These are phyloP conservation scores for Craniophora ligustri DNA, from an alignment of 2,888 invertebrate genomes.

Conservation along the genomic window DNA sequence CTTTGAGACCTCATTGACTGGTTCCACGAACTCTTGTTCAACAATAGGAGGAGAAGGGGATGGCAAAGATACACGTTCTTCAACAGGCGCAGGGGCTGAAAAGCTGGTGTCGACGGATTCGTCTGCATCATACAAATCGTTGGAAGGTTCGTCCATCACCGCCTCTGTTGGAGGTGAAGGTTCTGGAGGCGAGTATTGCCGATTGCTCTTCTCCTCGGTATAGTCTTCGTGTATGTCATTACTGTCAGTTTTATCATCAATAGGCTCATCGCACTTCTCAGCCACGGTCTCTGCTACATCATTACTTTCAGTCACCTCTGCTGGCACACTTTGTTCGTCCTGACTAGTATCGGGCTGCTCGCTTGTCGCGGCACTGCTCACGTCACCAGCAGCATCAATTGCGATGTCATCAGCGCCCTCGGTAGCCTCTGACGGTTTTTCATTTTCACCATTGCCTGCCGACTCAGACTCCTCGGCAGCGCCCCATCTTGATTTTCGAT, in stretches of 20 bases:
- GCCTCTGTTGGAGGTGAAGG: slow-evolving; percentile 10
- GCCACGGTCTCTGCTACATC: slow-evolving; percentile 2
- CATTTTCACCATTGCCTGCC: slow-evolving; percentile 8
- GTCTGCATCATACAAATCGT: slow-evolving; percentile 70
- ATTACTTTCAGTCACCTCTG: slow-evolving; percentile 8
- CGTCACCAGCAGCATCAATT: slow-evolving; percentile 18
- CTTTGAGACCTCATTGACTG: slow-evolving; percentile 32
- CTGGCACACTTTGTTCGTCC: slow-evolving; percentile 37
- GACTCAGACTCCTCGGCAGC: slow-evolving; percentile 70
- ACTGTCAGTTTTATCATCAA: slow-evolving; percentile 20
- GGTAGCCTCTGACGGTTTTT: slow-evolving; percentile 20
- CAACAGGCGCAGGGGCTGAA: slow-evolving; percentile 36
- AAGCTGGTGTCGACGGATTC: slow-evolving; percentile 76
- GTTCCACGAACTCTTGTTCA: slow-evolving; percentile 22
- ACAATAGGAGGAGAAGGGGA: slow-evolving; percentile 49
- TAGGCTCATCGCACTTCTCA: slow-evolving; percentile 20
- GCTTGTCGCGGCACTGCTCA: slow-evolving; percentile 16
- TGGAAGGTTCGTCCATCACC: slow-evolving; percentile 10
- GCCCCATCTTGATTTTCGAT: slow-evolving; percentile 83
- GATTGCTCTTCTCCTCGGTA: slow-evolving; percentile 24
- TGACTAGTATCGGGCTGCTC: slow-evolving; percentile 44
- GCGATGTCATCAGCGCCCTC: slow-evolving; percentile 4
- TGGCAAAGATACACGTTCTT: slow-evolving; percentile 14
- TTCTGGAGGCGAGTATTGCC: not conserved
- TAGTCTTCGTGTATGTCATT: slow-evolving; percentile 4